Evolutionary conservation across 2,797 vertebrate species (phyloP).

Genomic region (Numenius phaeopus): DNA sequence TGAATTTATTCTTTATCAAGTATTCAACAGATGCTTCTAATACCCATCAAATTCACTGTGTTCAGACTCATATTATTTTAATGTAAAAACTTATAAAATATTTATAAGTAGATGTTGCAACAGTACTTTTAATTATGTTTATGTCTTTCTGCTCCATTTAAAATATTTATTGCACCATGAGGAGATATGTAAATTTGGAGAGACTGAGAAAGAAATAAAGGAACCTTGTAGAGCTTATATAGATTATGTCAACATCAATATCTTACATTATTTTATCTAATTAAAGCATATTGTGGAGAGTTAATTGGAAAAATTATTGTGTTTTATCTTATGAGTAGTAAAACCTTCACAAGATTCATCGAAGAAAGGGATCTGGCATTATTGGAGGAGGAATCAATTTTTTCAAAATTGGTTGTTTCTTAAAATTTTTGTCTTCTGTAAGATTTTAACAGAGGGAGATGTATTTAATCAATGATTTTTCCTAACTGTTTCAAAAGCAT

Average conservation of each 20-base stretch:
- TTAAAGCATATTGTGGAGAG: constrained; percentile 60
- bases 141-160: constrained; percentile 73
- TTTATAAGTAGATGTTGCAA: constrained; percentile 69
- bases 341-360: constrained; percentile 7
- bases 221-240: constrained; percentile 33
- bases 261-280: constrained; percentile 67
- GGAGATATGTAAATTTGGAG: constrained; percentile 66
- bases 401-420: neutral
- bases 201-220: constrained; percentile 34
- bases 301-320: constrained; percentile 50
- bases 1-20: constrained; percentile 64
- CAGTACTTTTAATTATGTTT: constrained; percentile 74
- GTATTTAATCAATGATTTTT: neutral
- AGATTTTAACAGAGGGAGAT: neutral
- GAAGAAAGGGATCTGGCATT: neutral
- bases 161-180: constrained; percentile 74
- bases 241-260: constrained; percentile 62
- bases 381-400: neutral
- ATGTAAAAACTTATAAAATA: constrained; percentile 76
- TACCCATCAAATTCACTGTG: constrained; percentile 58
- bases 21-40: constrained; percentile 68
- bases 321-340: neutral
- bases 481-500: neutral
- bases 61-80: constrained; percentile 73
- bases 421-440: neutral